Conservation (phyloP, 2,797 vertebrate species). For the Ataeniobius toweri region DNA sequence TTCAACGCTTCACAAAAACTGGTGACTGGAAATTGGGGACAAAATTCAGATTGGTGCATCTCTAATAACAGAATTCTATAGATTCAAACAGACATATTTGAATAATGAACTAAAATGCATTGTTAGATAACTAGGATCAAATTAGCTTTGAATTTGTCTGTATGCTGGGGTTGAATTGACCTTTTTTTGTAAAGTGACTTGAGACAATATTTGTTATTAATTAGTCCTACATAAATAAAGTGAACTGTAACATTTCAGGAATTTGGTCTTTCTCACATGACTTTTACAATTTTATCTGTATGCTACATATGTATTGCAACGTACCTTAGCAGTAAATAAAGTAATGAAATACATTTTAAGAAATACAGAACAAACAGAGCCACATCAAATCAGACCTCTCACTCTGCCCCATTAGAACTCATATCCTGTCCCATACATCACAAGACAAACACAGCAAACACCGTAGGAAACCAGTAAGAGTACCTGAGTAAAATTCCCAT, state of each 20-base stretch:
- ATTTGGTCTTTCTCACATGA: not conserved
- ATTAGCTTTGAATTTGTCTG: not conserved
- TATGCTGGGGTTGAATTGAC: not conserved
- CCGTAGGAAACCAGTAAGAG: conserved; percentile 60
- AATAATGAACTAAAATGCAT: not conserved
- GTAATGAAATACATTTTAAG: not conserved
- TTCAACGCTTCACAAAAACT: no score
- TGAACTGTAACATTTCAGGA: no score
- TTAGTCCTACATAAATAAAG: no score
- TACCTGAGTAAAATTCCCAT: conserved; percentile 85
- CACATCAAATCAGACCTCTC: not conserved
- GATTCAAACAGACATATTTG: not conserved
- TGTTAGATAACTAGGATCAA: not conserved
- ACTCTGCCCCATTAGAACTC: conserved; percentile 6
- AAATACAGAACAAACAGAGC: not conserved
- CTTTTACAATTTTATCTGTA: not conserved
- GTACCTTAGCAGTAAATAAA: not conserved
- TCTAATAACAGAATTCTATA: no score
- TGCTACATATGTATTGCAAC: not conserved
- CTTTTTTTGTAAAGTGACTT: no score
- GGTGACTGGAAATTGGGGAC: no score
- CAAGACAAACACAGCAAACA: conserved; percentile 54
- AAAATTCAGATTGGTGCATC: no score
- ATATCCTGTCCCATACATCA: conserved; percentile 28
- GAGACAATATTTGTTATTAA: no score